Evolutionary conservation across 2,888 invertebrate genomes (phyloP), one percentile per base, ranked within the genome.

Genomic region (Drosophila antonietae): DNA sequence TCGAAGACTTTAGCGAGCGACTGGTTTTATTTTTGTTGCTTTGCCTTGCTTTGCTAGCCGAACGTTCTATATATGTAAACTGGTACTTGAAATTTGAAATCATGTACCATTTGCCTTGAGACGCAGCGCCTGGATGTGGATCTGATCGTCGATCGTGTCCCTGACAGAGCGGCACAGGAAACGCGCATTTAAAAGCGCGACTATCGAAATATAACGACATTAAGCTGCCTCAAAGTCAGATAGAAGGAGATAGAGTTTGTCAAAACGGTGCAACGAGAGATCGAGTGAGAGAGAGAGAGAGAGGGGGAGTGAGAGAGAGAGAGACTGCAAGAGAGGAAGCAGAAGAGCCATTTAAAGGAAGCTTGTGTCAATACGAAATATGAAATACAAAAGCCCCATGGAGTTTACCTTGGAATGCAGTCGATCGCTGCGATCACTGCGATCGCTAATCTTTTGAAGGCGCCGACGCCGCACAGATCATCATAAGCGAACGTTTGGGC

Each of bases 41-140:
- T 18, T 18, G 20, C 20, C 2, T 20, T 20, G n/a, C 49, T 33
- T 33, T 15, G 41, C 55, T 41, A 55, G 55, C 55, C 55, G 55
- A 55, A 41, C 55, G 39, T 28, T 55, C 55, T 71, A 68, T 80
- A 68, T 80, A 85, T 85, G 84, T 88, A 86, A 86, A 86, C 86
- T 87, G 90, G 86, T 90, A 87, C 86, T 87, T 90, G 89, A 87
- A 90, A 90, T 90, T 90, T 87, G 89, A 87, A 87, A 90, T 90
- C 86, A 87, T 87, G 86, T 87, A 87, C 86, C 86, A 87, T 87
- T 87, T 87, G 89, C 86, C 86, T 87, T 87, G 86, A 86, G 83
- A 73, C 67, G 41, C 56, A 20, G 61, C 51, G 52, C 43, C 75
- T 67, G 74, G 51, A 69, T 69, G 64, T 59, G 66, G 65, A 71